These are phyloP conservation scores for Chinchilla lanigera DNA, from an alignment of 2,113 vertebrate species.

Conservation along the genomic window DNA sequence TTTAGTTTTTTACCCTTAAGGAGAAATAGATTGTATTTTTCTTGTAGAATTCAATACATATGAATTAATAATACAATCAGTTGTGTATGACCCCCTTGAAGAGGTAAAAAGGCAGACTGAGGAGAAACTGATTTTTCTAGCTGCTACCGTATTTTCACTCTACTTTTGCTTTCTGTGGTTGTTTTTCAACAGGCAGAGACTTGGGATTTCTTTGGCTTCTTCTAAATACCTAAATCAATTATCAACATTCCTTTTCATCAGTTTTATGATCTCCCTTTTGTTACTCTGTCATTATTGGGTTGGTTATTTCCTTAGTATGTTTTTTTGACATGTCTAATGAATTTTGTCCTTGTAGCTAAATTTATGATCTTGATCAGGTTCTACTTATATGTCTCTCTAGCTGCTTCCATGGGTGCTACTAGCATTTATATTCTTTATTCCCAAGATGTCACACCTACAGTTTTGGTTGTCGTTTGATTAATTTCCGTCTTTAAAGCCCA, in stretches of 20 bases:
- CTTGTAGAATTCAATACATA: not conserved
- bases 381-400: not conserved
- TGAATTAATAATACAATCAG: not conserved
- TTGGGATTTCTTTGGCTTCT: slow-evolving; percentile 15
- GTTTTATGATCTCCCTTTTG: slow-evolving; percentile 24
- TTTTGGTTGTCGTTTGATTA: slow-evolving; percentile 15
- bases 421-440: not conserved
- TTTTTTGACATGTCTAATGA: not conserved
- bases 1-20: not conserved
- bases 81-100: not conserved
- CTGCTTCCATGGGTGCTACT: not conserved
- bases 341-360: slow-evolving; percentile 19
- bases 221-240: not conserved
- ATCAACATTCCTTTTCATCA: slow-evolving; percentile 3
- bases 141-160: not conserved
- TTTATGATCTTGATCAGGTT: not conserved
- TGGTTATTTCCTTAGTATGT: not conserved
- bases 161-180: not conserved
- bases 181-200: slow-evolving; percentile 41
- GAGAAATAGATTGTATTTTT: not conserved
- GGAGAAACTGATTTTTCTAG: not conserved
- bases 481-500: not conserved
- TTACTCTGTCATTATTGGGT: not conserved
- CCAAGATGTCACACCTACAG: not conserved
- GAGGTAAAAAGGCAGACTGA: not conserved